phyloP scores from a whole-genome alignment of 2,888 invertebrate species.

The Autographa pulchrina region DNA sequence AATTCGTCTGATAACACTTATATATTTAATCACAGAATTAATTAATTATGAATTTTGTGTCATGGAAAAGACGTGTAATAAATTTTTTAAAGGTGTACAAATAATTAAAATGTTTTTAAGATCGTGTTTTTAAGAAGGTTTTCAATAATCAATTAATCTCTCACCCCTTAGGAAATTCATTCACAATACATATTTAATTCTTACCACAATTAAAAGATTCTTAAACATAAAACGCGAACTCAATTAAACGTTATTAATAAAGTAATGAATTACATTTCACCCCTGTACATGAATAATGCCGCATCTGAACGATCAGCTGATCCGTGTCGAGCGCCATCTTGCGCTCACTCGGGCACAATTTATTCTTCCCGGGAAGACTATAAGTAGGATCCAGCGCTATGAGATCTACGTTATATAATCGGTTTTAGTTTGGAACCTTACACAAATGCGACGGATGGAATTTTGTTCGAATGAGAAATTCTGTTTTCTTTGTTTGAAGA shows the following conservation, averaged over 20 bases:
- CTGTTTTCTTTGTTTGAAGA: background rate
- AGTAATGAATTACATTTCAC: no score
- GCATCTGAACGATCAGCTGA: slow-evolving; percentile 16
- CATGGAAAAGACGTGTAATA: no score
- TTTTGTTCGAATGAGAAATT: slow-evolving; percentile 24
- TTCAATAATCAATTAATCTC: background rate
- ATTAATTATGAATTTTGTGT: no score
- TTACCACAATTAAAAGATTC: background rate
- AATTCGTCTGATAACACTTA: no score
- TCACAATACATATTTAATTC: background rate
- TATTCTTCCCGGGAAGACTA: slow-evolving; percentile 48
- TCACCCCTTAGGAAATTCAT: background rate
- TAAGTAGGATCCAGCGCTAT: slow-evolving; percentile 45
- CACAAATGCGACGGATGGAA: slow-evolving; percentile 28
- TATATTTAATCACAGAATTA: no score
- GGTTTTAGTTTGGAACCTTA: slow-evolving; percentile 39
- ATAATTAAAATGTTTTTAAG: no score
- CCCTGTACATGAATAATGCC: slow-evolving; percentile 11
- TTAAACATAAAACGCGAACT: background rate
- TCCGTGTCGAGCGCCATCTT: slow-evolving; percentile 52
- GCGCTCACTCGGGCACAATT: slow-evolving; percentile 55
- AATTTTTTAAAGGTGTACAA: no score
- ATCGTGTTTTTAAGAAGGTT: no score
- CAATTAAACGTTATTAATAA: background rate
- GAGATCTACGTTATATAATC: slow-evolving; percentile 49